Conservation (phyloP, 2,113 vertebrate species). For the Catharus bicknelli region DNA sequence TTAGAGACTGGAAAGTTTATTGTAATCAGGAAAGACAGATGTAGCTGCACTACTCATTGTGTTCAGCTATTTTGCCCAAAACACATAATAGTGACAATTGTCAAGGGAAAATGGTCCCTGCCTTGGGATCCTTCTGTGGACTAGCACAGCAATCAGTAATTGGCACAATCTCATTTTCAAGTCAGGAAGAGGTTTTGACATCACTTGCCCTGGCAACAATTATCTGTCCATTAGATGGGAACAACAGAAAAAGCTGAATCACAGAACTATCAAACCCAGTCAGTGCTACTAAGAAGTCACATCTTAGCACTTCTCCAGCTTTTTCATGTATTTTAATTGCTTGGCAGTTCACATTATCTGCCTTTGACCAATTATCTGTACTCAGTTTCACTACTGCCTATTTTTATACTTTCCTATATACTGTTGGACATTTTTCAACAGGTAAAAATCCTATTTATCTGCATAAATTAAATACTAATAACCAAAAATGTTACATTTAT, state of each 20-base stretch:
- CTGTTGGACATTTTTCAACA: not conserved
- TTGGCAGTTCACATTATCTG: not conserved
- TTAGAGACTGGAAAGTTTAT: not conserved
- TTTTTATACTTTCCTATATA: not conserved
- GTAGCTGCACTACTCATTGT: not conserved
- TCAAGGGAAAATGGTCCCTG: not conserved
- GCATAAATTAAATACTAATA: not conserved
- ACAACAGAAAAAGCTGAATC: not conserved
- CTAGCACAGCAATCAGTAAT: not conserved
- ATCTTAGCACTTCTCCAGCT: not conserved
- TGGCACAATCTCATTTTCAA: not conserved
- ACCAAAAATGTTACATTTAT: not conserved
- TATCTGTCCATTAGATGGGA: not conserved
- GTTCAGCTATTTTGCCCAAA: not conserved
- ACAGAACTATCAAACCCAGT: not conserved
- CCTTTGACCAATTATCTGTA: not conserved
- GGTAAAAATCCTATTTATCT: not conserved
- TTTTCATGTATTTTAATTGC: not conserved
- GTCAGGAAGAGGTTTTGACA: not conserved
- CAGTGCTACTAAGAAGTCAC: not conserved
- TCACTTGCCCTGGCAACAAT: not conserved
- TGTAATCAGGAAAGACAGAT: not conserved
- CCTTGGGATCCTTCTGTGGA: rapidly evolving
- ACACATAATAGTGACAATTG: rapidly evolving
- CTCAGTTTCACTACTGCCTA: not conserved